phyloP scores from a whole-genome alignment of 53 echinoderm and acorn worm species.

The Holothuria leucospilota region DNA sequence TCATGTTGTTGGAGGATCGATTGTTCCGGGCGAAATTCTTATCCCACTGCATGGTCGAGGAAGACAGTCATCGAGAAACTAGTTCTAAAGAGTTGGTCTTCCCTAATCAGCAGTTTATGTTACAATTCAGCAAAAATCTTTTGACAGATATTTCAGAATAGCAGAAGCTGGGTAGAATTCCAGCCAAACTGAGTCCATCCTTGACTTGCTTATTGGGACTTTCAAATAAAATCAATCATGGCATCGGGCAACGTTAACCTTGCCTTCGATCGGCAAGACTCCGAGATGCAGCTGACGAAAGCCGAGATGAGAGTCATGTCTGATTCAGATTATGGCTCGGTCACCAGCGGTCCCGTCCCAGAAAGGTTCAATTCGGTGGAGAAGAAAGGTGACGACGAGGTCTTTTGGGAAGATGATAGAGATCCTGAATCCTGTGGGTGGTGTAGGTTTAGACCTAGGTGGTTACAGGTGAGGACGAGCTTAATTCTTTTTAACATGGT shows the following conservation, averaged over 20 bases:
- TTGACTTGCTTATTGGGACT: neutral
- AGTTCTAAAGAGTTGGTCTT: too few species aligned
- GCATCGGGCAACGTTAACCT: neutral
- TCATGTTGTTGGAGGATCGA: too few species aligned
- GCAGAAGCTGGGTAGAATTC: too few species aligned
- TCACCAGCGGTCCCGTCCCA: conserved; percentile 4
- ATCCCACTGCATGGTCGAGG: too few species aligned
- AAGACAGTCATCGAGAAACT: too few species aligned
- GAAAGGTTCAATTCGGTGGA: conserved; percentile 35
- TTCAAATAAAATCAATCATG: neutral
- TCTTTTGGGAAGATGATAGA: neutral
- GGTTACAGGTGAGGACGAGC: conserved; percentile 45
- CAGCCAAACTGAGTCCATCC: neutral
- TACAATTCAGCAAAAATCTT: too few species aligned
- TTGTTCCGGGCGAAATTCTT: too few species aligned
- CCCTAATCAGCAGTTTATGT: too few species aligned
- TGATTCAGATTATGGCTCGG: neutral
- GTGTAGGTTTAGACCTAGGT: conserved; percentile 56
- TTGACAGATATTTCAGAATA: too few species aligned
- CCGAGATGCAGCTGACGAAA: conserved; percentile 12
- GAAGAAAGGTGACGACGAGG: conserved; percentile 25
- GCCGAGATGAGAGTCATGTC: conserved; percentile 14
- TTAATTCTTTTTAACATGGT: too few species aligned
- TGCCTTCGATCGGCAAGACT: conserved; percentile 28
- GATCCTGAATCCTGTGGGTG: conserved; percentile 49